Conservation (phyloP, 2,888 invertebrate genomes). For the Bursaphelenchus okinawaensis region DNA sequence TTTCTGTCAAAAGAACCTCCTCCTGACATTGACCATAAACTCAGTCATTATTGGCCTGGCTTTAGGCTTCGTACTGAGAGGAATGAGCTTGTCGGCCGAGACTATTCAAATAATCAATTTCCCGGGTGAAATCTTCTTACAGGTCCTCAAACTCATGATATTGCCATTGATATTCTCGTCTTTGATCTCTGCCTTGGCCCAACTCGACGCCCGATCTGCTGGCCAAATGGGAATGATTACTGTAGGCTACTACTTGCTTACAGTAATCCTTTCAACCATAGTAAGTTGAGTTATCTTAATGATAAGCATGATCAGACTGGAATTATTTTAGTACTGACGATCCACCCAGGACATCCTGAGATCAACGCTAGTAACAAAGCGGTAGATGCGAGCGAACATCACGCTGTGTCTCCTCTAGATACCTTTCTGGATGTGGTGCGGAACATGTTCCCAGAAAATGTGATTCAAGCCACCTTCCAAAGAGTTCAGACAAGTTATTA, state of each 20-base stretch:
- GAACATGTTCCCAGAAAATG: conserved; percentile 85
- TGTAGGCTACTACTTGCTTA: conserved; percentile 66
- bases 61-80: conserved; percentile 57
- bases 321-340: conserved; percentile 66
- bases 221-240: conserved; percentile 66
- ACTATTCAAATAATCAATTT: conserved; percentile 70
- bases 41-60: conserved; percentile 71
- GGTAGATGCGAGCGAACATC: conserved; percentile 24
- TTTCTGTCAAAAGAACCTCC: conserved; percentile 66
- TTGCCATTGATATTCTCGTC: conserved; percentile 81
- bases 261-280: conserved; percentile 67
- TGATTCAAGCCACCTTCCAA: conserved; percentile 71
- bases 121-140: conserved; percentile 84
- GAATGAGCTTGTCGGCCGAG: conserved; percentile 65
- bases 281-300: conserved; percentile 52
- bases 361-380: conserved; percentile 40
- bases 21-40: conserved; percentile 72
- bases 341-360: conserved; percentile 66
- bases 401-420: conserved; percentile 65
- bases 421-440: conserved; percentile 82
- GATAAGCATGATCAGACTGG: conserved; percentile 58
- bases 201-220: conserved; percentile 55
- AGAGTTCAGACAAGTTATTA: conserved; percentile 55
- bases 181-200: conserved; percentile 65
- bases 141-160: conserved; percentile 80